Evolutionary conservation across 1,140 invertebrate species (phyloP).

Genomic region (Lordiphosa stackelbergi): DNA sequence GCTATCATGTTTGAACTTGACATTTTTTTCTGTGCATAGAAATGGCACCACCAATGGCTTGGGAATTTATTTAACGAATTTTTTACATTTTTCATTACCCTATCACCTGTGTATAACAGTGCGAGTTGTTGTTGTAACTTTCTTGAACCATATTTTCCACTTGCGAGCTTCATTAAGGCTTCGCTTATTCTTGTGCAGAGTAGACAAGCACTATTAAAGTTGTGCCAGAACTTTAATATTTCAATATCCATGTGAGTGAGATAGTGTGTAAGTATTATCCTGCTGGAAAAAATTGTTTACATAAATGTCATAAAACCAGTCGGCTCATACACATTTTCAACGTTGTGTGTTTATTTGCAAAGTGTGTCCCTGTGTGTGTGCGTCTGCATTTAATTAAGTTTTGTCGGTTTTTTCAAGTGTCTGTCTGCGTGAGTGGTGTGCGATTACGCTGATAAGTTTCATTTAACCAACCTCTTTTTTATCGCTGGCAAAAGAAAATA

Average conservation of each 20-base stretch:
- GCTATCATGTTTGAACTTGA: slow-evolving; percentile 27
- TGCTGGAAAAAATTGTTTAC: slow-evolving; percentile 35
- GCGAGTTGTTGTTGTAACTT: background rate
- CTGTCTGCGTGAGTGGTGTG: slow-evolving; percentile 4
- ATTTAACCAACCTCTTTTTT: slow-evolving; percentile 36
- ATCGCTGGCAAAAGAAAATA: background rate
- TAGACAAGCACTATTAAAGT: slow-evolving; percentile 12
- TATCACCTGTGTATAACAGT: too few relatives aligned
- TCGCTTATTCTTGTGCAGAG: too few relatives aligned
- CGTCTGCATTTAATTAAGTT: slow-evolving; percentile 69
- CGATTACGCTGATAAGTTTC: slow-evolving; percentile 54
- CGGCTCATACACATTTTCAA: slow-evolving; percentile 23
- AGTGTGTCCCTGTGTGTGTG: slow-evolving; percentile 14
- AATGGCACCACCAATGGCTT: slow-evolving; percentile 6
- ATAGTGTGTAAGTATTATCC: too few relatives aligned
- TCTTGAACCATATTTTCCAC: too few relatives aligned
- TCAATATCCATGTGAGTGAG: too few relatives aligned
- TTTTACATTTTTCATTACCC: too few relatives aligned
- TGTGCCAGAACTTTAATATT: too few relatives aligned
- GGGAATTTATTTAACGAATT: too few relatives aligned
- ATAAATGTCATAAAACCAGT: slow-evolving; percentile 7
- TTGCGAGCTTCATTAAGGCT: too few relatives aligned
- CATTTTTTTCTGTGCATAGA: slow-evolving; percentile 8
- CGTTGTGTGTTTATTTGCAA: slow-evolving; percentile 35
- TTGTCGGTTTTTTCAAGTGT: slow-evolving; percentile 51